Evolutionary conservation across 2,888 invertebrate species (phyloP).

Genomic region (Globia sparganii): DNA sequence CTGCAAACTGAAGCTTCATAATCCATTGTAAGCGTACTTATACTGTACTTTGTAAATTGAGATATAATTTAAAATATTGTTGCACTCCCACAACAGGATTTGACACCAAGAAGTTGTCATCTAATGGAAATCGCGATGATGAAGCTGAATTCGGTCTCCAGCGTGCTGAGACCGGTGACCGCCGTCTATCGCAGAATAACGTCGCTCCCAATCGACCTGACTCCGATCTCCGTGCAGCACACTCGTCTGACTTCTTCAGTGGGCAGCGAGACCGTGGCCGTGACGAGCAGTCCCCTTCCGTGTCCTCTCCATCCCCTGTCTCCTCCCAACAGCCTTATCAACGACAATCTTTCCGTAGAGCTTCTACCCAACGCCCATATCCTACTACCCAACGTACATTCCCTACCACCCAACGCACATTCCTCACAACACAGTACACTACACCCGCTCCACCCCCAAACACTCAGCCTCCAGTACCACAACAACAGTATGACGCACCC

Average conservation of each 20-base stretch:
- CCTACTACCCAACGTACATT: constrained; percentile 77
- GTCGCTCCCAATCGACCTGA: constrained; percentile 77
- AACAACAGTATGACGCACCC: constrained; percentile 75
- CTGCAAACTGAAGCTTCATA: constrained; percentile 50
- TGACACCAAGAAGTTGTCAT: constrained; percentile 91
- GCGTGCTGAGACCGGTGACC: constrained; percentile 92
- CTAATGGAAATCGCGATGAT: constrained; percentile 90
- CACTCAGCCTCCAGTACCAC: constrained; percentile 70
- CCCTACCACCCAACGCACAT: constrained; percentile 73
- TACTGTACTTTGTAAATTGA: background rate
- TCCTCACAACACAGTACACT: constrained; percentile 70
- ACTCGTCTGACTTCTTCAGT: constrained; percentile 94
- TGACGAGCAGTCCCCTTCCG: constrained; percentile 77
- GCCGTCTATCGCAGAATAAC: constrained; percentile 81
- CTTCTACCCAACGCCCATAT: constrained; percentile 80
- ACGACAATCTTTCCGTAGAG: constrained; percentile 80
- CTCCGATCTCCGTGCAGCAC: constrained; percentile 93
- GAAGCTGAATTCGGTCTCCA: constrained; percentile 94
- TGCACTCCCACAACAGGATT: constrained; percentile 83
- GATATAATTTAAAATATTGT: constrained; percentile 28
- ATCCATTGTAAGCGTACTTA: constrained; percentile 9
- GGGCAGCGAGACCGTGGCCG: constrained; percentile 87
- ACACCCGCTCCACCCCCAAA: constrained; percentile 71
- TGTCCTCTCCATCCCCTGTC: constrained; percentile 75
- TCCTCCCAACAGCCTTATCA: constrained; percentile 68